These are phyloP conservation scores for Megalops cyprinoides DNA, from an alignment of 2,797 vertebrate species.

Conservation along the genomic window DNA sequence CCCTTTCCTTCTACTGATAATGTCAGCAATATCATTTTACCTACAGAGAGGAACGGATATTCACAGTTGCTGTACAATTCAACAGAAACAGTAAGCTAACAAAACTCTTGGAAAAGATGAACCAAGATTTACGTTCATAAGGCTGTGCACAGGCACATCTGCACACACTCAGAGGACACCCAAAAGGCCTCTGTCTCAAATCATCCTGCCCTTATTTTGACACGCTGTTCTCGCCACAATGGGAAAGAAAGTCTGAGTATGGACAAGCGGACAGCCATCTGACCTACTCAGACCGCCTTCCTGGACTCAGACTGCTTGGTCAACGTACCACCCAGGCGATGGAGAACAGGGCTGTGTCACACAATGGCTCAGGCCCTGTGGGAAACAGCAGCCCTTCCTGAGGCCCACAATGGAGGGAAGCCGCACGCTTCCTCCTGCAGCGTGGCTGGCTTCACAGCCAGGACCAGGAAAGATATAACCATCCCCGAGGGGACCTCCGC, in stretches of 20 bases:
- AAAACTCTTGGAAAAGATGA: neutral
- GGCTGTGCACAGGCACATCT: neutral
- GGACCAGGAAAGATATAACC: neutral
- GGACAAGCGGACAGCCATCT: neutral
- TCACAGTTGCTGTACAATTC: neutral
- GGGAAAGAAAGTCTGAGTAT: neutral
- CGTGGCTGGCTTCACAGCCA: neutral
- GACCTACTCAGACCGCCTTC: neutral
- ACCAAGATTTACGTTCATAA: neutral
- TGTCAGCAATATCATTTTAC: neutral
- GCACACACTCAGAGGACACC: neutral
- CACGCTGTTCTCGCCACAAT: neutral
- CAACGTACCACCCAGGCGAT: neutral
- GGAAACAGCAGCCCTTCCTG: slow-evolving; percentile 88
- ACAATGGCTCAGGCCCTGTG: slow-evolving; percentile 51
- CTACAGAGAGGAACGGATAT: neutral
- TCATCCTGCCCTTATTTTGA: neutral
- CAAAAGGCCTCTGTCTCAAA: neutral
- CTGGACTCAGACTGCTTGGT: neutral
- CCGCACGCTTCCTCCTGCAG: slow-evolving; percentile 79
- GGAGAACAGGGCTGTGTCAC: neutral
- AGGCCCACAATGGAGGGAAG: slow-evolving; percentile 90
- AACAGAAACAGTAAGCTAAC: too few species aligned
- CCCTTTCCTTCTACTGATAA: neutral
- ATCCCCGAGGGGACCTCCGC: too few species aligned